Evolutionary conservation across 1,140 invertebrate species (phyloP).

Genomic region (Drosophila murphyi): DNA sequence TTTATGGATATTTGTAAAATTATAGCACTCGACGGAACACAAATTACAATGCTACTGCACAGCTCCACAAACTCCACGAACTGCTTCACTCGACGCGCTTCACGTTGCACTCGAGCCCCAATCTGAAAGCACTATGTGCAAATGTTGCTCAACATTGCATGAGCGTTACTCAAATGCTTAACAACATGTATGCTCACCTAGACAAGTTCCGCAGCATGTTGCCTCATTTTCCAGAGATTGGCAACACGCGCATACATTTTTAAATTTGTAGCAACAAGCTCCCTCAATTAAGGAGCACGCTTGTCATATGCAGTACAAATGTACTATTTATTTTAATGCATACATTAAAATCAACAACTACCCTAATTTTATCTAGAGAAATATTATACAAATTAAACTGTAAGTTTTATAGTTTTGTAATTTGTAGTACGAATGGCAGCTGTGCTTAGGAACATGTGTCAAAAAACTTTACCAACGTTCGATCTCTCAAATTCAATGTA

Average conservation of each 20-base stretch:
- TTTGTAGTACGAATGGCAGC: not conserved
- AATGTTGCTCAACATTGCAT: conserved; percentile 48
- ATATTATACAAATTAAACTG: no score
- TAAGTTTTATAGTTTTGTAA: no score
- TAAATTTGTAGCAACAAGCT: no score
- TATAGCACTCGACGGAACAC: conserved; percentile 55
- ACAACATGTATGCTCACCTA: not conserved
- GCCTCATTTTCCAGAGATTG: not conserved
- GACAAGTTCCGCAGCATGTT: conserved; percentile 18
- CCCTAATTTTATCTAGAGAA: no score
- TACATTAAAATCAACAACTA: no score
- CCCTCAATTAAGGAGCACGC: no score
- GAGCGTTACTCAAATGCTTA: conserved; percentile 6
- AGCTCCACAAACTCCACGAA: conserved; percentile 50
- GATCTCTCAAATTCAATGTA: not conserved
- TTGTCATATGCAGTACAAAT: no score
- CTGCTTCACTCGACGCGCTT: conserved; percentile 36
- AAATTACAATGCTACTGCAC: conserved; percentile 50
- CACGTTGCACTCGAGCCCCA: conserved; percentile 66
- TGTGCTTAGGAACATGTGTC: not conserved
- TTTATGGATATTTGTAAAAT: conserved; percentile 53
- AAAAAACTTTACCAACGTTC: not conserved
- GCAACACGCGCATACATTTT: not conserved
- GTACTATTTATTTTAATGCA: no score
- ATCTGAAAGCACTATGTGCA: conserved; percentile 45